phyloP scores from a whole-genome alignment of 2,888 invertebrate species.

The Minunthozetes semirufus region DNA sequence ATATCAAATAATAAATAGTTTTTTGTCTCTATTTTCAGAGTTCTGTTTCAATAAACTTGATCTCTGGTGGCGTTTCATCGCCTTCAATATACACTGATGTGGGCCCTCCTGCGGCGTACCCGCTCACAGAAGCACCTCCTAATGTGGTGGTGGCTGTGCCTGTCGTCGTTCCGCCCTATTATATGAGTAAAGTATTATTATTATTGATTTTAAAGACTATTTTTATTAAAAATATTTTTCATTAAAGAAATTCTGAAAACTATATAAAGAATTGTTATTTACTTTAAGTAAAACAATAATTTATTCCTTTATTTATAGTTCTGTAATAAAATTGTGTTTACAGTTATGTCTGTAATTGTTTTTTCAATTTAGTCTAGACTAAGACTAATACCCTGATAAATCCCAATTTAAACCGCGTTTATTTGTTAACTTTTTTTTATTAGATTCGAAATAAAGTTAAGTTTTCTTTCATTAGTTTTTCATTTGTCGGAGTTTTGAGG shows the following conservation, averaged over 20 bases:
- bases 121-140: background rate
- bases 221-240: background rate
- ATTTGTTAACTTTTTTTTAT: too few species aligned
- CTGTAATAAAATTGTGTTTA: too few species aligned
- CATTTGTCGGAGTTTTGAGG: too few species aligned
- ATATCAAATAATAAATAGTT: too few species aligned
- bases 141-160: background rate
- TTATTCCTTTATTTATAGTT: background rate
- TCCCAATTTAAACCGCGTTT: too few species aligned
- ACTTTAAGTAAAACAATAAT: too few species aligned
- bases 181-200: background rate
- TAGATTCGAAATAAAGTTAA: too few species aligned
- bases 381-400: too few species aligned
- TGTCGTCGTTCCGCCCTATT: slow-evolving; percentile 16
- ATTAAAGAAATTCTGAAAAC: background rate
- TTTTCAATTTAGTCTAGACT: too few species aligned
- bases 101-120: background rate
- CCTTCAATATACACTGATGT: slow-evolving; percentile 4
- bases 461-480: too few species aligned
- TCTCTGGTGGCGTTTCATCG: slow-evolving; percentile 17
- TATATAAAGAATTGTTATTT: background rate
- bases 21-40: background rate
- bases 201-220: background rate
- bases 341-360: too few species aligned
- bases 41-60: slow-evolving; percentile 18